These are phyloP conservation scores for Eciton burchellii DNA, from an alignment of 1,140 invertebrate genomes.

Conservation along the genomic window DNA sequence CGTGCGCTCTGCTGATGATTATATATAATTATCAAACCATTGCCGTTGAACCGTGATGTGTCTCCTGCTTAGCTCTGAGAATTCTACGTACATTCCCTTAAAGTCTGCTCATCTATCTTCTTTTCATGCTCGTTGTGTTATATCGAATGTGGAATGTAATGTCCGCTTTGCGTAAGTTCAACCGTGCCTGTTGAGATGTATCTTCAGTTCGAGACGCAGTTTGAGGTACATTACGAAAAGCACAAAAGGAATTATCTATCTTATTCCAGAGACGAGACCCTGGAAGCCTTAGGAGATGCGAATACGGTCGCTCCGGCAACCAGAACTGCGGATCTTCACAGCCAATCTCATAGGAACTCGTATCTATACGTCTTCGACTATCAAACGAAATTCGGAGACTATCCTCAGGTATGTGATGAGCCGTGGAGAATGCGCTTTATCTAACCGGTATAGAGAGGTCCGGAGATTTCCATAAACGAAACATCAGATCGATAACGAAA, in stretches of 20 bases:
- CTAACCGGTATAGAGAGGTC: conserved; percentile 6
- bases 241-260: conserved; percentile 5
- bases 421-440: conserved; percentile 30
- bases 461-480: background rate
- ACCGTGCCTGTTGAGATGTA: background rate
- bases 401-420: conserved; percentile 90
- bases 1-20: background rate
- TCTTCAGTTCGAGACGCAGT: background rate
- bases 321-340: conserved; percentile 96
- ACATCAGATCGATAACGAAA: background rate
- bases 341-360: conserved; percentile 92
- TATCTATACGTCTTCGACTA: conserved; percentile 98
- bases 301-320: conserved; percentile 96
- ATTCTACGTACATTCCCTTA: too few relatives aligned
- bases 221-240: conserved; percentile 3
- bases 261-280: conserved; percentile 93
- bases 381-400: conserved; percentile 96
- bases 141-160: too few relatives aligned
- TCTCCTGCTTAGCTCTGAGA: too few relatives aligned
- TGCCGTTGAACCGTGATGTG: background rate
- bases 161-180: too few relatives aligned
- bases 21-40: background rate
- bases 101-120: too few relatives aligned
- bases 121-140: too few relatives aligned
- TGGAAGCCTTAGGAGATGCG: conserved; percentile 97